These are phyloP conservation scores for Muschampia plurimacula DNA, from an alignment of 2,888 invertebrate genomes.

Conservation along the genomic window DNA sequence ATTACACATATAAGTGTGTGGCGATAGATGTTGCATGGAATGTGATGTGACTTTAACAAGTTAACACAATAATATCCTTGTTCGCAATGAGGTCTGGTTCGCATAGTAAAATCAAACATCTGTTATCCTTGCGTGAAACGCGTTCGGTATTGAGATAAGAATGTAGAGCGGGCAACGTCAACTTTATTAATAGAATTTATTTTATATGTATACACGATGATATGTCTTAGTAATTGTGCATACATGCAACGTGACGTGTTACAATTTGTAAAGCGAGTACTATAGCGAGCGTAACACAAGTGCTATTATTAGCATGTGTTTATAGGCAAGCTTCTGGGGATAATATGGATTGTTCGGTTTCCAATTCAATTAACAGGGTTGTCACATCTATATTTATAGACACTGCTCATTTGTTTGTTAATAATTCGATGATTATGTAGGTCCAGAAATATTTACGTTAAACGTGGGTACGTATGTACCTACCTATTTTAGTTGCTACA, in stretches of 20 bases:
- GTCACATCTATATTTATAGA: constrained; percentile 19
- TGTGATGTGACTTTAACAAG: too few relatives aligned
- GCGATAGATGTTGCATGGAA: constrained; percentile 3
- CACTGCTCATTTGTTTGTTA: constrained; percentile 47
- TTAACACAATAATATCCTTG: constrained; percentile 41
- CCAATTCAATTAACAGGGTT: constrained; percentile 32
- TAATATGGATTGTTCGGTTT: constrained; percentile 29
- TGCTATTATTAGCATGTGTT: constrained; percentile 25
- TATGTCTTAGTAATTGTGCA: constrained; percentile 67
- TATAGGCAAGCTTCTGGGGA: constrained; percentile 24
- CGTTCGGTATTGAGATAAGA: constrained; percentile 74
- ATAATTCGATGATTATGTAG: constrained; percentile 54
- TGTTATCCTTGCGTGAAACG: constrained; percentile 62
- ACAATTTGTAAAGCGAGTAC: constrained; percentile 34
- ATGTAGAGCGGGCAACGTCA: constrained; percentile 78
- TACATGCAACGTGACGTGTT: constrained; percentile 56
- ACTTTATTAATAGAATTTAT: constrained; percentile 82
- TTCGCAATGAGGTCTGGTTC: constrained; percentile 41
- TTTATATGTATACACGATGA: constrained; percentile 57
- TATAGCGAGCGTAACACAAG: constrained; percentile 22
- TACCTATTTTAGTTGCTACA: too few relatives aligned
- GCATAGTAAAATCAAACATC: constrained; percentile 50
- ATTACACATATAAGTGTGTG: constrained; percentile 10
- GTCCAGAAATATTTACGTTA: too few relatives aligned
- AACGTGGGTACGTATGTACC: too few relatives aligned